Evolutionary conservation across 2,113 vertebrate genomes (phyloP).

Genomic region (Stegastes partitus): DNA sequence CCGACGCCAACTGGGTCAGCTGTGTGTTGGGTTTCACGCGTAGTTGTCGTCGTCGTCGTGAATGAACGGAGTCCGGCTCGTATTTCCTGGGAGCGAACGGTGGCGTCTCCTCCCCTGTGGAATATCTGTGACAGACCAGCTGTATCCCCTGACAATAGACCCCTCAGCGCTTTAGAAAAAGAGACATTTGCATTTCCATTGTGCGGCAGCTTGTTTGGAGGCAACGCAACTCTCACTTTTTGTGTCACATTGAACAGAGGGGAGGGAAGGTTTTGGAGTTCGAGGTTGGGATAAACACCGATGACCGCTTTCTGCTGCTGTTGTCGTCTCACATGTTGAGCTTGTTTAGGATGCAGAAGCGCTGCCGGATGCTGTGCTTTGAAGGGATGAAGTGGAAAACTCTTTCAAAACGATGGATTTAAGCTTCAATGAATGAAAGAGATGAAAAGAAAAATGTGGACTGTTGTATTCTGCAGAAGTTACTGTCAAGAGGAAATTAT

Average conservation of each 20-base stretch:
- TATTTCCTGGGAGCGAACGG: slow-evolving; percentile 39
- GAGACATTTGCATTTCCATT: slow-evolving; percentile 72
- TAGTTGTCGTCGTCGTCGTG: too few relatives aligned
- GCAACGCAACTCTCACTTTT: slow-evolving; percentile 35
- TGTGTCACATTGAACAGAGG: not conserved
- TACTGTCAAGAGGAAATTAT: too few relatives aligned
- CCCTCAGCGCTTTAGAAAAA: slow-evolving; percentile 43
- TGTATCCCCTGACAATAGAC: slow-evolving; percentile 66
- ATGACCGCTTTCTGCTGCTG: too few relatives aligned
- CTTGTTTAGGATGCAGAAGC: too few relatives aligned
- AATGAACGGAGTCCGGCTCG: not conserved
- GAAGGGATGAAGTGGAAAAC: too few relatives aligned
- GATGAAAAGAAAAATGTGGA: too few relatives aligned
- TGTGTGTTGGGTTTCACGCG: slow-evolving; percentile 15
- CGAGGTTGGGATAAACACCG: too few relatives aligned
- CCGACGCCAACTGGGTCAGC: slow-evolving; percentile 31
- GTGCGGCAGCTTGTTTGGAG: slow-evolving; percentile 48
- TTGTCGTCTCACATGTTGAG: too few relatives aligned
- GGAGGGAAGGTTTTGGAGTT: not conserved
- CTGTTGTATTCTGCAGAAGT: too few relatives aligned
- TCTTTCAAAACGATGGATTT: too few relatives aligned
- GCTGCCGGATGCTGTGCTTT: too few relatives aligned
- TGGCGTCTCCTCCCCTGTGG: slow-evolving; percentile 31
- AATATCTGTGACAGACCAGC: slow-evolving; percentile 67
- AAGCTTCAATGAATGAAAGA: too few relatives aligned